These are phyloP conservation scores for Spodoptera litura DNA, from an alignment of 1,140 invertebrate species.

Conservation along the genomic window DNA sequence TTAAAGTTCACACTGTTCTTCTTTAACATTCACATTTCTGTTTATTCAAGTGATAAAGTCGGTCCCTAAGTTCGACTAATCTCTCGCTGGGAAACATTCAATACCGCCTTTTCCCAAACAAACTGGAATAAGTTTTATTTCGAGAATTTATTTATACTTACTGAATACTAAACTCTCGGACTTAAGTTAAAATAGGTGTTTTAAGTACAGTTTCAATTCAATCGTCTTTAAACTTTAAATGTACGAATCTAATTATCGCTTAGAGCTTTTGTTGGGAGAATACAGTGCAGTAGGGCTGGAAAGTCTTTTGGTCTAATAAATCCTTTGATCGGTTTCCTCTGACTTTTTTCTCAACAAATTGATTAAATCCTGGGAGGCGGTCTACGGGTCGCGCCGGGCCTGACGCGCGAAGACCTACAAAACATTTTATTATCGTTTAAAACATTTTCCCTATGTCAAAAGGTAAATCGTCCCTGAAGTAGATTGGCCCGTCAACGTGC, in stretches of 20 bases:
- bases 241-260: conserved; percentile 1
- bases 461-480: background rate
- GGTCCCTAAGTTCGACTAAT: background rate
- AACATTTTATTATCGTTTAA: conserved; percentile 58
- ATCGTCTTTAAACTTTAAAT: conserved; percentile 31
- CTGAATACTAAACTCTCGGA: conserved; percentile 21
- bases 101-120: background rate
- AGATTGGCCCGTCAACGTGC: background rate
- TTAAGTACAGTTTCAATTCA: conserved; percentile 1
- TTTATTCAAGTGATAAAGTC: no score
- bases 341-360: conserved; percentile 59
- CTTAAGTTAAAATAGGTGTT: conserved; percentile 6
- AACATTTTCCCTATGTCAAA: conserved; percentile 27
- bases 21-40: no score
- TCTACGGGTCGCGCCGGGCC: conserved; percentile 22
- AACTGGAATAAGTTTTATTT: background rate
- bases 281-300: background rate
- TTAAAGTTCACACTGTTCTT: no score
- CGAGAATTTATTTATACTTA: conserved; percentile 14
- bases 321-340: conserved; percentile 50
- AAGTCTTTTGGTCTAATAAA: conserved; percentile 59
- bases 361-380: conserved; percentile 54
- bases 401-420: conserved; percentile 49
- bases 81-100: background rate
- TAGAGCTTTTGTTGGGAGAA: background rate